Evolutionary conservation across 2,113 vertebrate genomes (phyloP).

Genomic region (Ibidorhyncha struthersii): DNA sequence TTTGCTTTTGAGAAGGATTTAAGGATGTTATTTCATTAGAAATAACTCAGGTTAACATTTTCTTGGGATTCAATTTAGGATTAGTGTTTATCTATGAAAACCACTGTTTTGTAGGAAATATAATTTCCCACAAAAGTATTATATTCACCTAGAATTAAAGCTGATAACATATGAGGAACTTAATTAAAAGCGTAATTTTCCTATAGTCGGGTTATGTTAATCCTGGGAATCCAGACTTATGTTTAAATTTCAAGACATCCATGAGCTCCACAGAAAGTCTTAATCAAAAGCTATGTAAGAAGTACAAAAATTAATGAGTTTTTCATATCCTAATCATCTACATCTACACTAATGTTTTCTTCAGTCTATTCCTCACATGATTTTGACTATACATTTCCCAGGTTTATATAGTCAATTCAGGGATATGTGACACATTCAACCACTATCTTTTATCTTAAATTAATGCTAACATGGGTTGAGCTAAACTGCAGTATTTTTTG

Average conservation of each 20-base stretch:
- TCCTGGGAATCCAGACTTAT: not conserved
- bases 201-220: not conserved
- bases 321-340: not conserved
- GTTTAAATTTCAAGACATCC: not conserved
- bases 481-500: not conserved
- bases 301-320: rapidly evolving
- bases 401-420: not conserved
- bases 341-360: not conserved
- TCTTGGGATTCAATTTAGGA: not conserved
- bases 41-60: not conserved
- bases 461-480: not conserved
- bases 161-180: not conserved
- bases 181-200: not conserved
- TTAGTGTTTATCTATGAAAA: not conserved
- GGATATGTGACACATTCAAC: not conserved
- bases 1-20: not conserved
- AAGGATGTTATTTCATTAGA: not conserved
- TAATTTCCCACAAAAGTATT: not conserved
- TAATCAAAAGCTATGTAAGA: not conserved
- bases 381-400: not conserved
- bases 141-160: not conserved
- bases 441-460: not conserved
- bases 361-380: not conserved
- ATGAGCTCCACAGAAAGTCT: not conserved
- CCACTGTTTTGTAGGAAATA: not conserved